A percentile compares a stretch with the other conserved stretches of the same genome.
Evolutionary conservation across 2,113 vertebrate genomes (phyloP).

Genomic region (Bubo scandiacus): DNA sequence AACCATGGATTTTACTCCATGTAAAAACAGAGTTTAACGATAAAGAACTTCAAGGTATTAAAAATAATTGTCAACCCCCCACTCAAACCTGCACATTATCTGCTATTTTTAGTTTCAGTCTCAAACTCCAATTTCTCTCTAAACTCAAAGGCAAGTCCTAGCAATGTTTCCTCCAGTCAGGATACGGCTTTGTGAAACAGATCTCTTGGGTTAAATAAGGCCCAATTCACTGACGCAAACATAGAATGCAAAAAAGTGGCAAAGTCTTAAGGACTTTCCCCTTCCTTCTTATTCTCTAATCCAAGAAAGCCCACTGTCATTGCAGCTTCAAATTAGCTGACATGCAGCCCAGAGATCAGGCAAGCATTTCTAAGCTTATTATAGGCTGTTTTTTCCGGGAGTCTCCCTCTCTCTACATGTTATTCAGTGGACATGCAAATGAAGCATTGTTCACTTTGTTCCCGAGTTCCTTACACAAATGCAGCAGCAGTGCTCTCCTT

Average conservation of each 20-base stretch:
- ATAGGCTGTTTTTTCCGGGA: neutral
- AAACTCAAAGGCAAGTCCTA: neutral
- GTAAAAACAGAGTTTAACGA: neutral
- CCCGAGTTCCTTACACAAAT: neutral
- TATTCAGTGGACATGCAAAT: conserved; percentile 26
- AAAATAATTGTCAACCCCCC: neutral
- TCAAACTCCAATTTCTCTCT: neutral
- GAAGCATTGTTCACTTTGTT: conserved; percentile 25
- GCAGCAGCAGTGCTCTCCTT: neutral
- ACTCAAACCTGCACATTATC: neutral
- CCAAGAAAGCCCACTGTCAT: neutral
- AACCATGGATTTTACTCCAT: neutral
- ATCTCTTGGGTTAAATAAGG: neutral
- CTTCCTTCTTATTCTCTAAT: neutral
- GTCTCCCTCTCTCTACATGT: neutral
- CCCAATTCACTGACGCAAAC: neutral
- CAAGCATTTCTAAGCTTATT: conserved; percentile 25
- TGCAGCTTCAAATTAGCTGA: conserved; percentile 1
- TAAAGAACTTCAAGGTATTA: neutral
- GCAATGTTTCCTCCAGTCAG: neutral
- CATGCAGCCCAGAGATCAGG: conserved; percentile 3
- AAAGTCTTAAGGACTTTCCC: neutral
- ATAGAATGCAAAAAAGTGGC: neutral
- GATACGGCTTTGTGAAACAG: neutral
- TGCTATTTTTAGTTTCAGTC: neutral